These are phyloP conservation scores for Griposia aprilina DNA, from an alignment of 2,888 invertebrate genomes.

Conservation along the genomic window DNA sequence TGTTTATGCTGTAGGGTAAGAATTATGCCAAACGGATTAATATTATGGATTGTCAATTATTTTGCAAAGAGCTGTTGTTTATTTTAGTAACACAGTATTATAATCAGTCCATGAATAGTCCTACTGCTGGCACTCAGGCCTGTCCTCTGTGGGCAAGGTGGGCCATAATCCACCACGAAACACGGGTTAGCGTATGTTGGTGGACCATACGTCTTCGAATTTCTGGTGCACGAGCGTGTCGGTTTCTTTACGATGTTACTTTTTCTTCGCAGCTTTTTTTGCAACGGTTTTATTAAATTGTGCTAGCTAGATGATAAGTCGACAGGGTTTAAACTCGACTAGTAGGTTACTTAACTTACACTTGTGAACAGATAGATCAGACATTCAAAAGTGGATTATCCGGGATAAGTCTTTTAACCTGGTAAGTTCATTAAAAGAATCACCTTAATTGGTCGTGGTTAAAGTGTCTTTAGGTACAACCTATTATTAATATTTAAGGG, in stretches of 20 bases:
- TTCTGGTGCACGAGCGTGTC: not conserved
- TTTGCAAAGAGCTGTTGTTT: not conserved
- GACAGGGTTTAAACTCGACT: not conserved
- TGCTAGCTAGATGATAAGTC: not conserved
- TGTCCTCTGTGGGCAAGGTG: not conserved
- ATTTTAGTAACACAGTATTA: not conserved
- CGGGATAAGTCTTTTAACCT: slow-evolving; percentile 15
- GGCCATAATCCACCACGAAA: not conserved
- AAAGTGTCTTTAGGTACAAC: not conserved
- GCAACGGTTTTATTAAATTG: too few relatives aligned
- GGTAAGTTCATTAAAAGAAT: not conserved
- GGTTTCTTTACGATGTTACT: not conserved
- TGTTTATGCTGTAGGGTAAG: too few relatives aligned
- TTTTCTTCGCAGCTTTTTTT: not conserved
- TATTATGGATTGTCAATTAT: not conserved
- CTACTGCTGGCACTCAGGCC: not conserved
- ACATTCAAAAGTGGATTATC: slow-evolving; percentile 5
- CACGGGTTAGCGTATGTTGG: not conserved
- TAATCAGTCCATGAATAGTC: not conserved
- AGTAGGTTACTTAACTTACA: not conserved
- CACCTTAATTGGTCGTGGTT: not conserved
- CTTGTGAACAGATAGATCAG: not conserved
- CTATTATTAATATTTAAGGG: not conserved
- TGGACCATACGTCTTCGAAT: not conserved
- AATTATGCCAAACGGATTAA: not conserved